Evolutionary conservation across 2,113 vertebrate species (phyloP).

Genomic region (Lycaon pictus): DNA sequence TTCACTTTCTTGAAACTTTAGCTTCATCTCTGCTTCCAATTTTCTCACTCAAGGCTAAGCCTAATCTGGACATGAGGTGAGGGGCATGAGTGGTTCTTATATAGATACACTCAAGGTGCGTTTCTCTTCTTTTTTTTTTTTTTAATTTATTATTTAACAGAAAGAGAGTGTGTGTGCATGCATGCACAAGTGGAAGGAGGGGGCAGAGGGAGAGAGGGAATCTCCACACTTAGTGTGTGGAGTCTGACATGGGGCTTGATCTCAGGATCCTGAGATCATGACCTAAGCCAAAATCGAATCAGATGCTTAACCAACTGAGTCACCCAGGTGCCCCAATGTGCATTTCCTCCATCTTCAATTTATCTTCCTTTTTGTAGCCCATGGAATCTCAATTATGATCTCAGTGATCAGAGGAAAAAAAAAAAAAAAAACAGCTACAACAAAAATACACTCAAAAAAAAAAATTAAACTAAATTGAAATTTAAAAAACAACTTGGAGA

Average conservation of each 20-base stretch:
- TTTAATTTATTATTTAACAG: not conserved
- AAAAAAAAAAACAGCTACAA: not conserved
- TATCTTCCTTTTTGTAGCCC: not conserved
- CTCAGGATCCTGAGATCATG: not conserved
- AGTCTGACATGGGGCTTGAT: not conserved
- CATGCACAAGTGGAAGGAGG: not conserved
- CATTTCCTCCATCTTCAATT: not conserved
- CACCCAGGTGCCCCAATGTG: not conserved
- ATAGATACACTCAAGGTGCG: not conserved
- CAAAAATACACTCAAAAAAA: too few species aligned
- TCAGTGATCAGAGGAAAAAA: not conserved
- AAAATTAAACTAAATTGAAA: too few species aligned
- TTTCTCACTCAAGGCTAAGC: not conserved
- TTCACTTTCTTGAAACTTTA: not conserved
- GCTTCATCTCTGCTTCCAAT: too few species aligned
- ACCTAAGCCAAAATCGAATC: not conserved
- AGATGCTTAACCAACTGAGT: not conserved
- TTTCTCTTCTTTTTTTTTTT: not conserved
- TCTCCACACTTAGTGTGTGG: not conserved
- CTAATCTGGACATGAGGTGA: not conserved
- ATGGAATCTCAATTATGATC: not conserved
- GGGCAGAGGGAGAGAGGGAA: not conserved
- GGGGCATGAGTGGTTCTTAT: fast-evolving
- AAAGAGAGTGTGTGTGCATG: too few species aligned
- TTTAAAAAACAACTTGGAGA: not conserved